Base-by-base conservation (phyloP, 2,888 invertebrate genomes). In the Sarcophaga variegata region DNA sequence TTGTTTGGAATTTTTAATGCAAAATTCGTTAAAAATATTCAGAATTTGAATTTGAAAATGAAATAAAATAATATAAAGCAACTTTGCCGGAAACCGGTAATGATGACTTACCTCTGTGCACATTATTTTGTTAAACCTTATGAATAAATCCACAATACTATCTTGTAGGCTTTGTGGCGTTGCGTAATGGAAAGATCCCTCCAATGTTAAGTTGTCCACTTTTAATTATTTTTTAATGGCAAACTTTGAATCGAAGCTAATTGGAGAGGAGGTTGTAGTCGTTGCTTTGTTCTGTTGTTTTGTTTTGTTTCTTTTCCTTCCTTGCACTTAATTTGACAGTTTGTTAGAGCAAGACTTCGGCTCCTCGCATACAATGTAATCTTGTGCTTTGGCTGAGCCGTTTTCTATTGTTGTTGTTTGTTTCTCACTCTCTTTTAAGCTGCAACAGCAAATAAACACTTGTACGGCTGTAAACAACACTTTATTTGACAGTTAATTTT, bases 71-170 rank as follows among this genome's bases (percentile, higher is more conserved):
- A 37, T 27, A 37, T 37, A 37, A 6, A 27, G 4, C 1, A 37
- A 37, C 1, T 6, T 4, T 37, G 12, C 17, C 54, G 17, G 5
- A 54, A 14, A 17, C 5, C 17, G 12, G 54, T 2, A 54, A 54
- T 14, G 5, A 49, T 0, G 27, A 85, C 90, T 89, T 89, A 90
- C 90, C 90, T 90, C 90, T 86, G 90, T 90, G 88, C 90, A 90
- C 90, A 90, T 90, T 89, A 89, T 90, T 87, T 87, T 72, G 70
- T 88, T 84, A 81, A 88, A 86, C 77, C 87, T 72, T 64, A 85
- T 83, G 70, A 86, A 86, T 87, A 87, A 85, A 88, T 88, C 88
- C 86, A 88, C 86, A 88, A 86, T 87, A 81, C 75, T 84, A 27
- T 86, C 86, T 20, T 86, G 79, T 72, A 80, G 76, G 75, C 84